Evolutionary conservation across 1,140 invertebrate species (phyloP).

Genomic region (Drosophila carrolli): DNA sequence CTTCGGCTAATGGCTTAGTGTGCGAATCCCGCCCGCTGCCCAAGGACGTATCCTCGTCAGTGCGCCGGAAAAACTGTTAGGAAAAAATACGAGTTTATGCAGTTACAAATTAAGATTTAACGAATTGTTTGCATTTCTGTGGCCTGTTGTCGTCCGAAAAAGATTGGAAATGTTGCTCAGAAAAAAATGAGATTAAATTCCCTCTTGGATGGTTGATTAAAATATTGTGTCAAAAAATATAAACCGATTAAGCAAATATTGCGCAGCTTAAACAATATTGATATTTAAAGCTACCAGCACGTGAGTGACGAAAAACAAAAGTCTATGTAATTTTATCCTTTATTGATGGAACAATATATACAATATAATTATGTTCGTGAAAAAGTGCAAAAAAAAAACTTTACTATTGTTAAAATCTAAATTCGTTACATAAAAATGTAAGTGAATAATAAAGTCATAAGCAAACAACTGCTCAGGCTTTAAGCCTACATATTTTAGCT

Average conservation of each 20-base stretch:
- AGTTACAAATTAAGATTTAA: too few relatives aligned
- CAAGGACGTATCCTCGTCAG: constrained; percentile 23
- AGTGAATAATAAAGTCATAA: constrained; percentile 28
- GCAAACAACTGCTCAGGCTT: constrained; percentile 9
- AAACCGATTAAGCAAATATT: neutral
- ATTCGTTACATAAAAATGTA: constrained; percentile 2
- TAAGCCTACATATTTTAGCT: neutral
- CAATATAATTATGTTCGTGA: too few relatives aligned
- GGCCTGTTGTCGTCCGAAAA: neutral
- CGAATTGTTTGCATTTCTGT: constrained; percentile 3
- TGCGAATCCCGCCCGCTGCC: constrained; percentile 12
- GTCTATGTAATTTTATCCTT: too few relatives aligned
- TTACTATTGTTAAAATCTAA: too few relatives aligned
- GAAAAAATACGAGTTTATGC: constrained; percentile 17
- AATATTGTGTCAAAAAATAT: neutral
- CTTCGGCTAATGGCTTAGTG: constrained; percentile 25
- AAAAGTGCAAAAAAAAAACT: too few relatives aligned
- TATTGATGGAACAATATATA: neutral
- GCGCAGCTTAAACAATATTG: neutral
- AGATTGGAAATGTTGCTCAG: neutral
- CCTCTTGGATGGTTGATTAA: constrained; percentile 1
- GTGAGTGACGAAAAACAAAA: neutral
- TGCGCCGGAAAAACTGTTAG: neutral
- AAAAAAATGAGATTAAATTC: neutral
- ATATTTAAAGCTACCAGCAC: neutral